Evolutionary conservation across 2,888 invertebrate species (phyloP).

Genomic region (Unio pictorum): DNA sequence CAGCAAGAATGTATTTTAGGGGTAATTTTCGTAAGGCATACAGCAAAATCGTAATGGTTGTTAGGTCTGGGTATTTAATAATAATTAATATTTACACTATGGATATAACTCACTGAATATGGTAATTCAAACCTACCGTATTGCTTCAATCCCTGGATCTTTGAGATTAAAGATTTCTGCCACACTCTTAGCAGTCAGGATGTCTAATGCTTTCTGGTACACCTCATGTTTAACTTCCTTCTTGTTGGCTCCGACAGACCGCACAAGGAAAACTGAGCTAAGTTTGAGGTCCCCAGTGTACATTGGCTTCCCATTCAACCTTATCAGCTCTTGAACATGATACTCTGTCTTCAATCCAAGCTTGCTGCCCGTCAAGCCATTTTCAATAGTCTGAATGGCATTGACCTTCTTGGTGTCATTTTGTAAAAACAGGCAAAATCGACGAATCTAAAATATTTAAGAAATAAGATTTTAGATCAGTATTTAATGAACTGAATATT

Average conservation of each 20-base stretch:
- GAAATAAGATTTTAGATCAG: not conserved
- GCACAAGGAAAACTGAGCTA: constrained; percentile 44
- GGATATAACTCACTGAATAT: not conserved
- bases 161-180: constrained; percentile 44
- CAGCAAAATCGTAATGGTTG: no score
- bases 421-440: constrained; percentile 39
- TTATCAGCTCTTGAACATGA: constrained; percentile 43
- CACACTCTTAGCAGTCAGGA: constrained; percentile 46
- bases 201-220: constrained; percentile 48
- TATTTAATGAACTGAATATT: no score
- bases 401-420: constrained; percentile 37
- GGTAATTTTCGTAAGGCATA: no score
- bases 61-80: no score
- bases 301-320: constrained; percentile 40
- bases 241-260: constrained; percentile 50
- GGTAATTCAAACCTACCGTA: constrained; percentile 27
- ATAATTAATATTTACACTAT: no score
- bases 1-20: no score
- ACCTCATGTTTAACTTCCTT: constrained; percentile 55
- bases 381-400: constrained; percentile 51
- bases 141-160: constrained; percentile 48
- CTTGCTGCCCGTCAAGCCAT: constrained; percentile 49
- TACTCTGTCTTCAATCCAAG: constrained; percentile 40
- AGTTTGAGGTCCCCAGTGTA: constrained; percentile 49
- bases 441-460: constrained; percentile 23